phyloP scores from a whole-genome alignment of 2,113 vertebrate genomes.

The Xenopus laevis region DNA sequence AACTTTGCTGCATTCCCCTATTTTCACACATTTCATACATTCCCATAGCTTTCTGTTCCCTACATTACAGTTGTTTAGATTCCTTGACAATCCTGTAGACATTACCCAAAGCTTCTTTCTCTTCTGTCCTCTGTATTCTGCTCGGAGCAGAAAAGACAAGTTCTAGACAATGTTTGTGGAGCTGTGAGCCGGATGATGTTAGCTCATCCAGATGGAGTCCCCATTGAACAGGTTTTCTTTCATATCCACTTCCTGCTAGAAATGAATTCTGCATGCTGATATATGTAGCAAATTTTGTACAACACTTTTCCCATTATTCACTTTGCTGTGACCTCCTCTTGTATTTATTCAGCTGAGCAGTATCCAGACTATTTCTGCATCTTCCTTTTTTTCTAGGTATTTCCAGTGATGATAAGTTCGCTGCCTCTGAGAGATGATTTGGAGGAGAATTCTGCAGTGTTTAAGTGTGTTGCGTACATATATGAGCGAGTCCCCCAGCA shows the following conservation, averaged over 20 bases:
- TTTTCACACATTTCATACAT: too few relatives aligned
- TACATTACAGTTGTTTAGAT: too few relatives aligned
- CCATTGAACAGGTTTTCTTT: constrained; percentile 73
- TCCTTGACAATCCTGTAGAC: constrained; percentile 55
- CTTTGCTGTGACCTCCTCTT: too few relatives aligned
- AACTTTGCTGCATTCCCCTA: too few relatives aligned
- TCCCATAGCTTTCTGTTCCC: too few relatives aligned
- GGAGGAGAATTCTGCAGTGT: constrained; percentile 81
- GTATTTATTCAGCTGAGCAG: too few relatives aligned
- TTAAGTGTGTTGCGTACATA: constrained; percentile 72
- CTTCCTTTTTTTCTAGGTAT: constrained; percentile 61
- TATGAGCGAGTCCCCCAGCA: constrained; percentile 55
- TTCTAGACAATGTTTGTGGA: constrained; percentile 83
- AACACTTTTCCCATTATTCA: neutral
- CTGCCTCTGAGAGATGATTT: constrained; percentile 81
- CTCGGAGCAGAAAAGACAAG: constrained; percentile 68
- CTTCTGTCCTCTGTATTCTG: constrained; percentile 73
- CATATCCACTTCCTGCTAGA: neutral
- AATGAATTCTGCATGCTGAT: too few relatives aligned
- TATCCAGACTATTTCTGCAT: too few relatives aligned
- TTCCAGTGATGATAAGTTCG: constrained; percentile 68
- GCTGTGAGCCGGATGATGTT: constrained; percentile 80
- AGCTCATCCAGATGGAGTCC: constrained; percentile 63
- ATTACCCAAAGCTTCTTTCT: constrained; percentile 76
- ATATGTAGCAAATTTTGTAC: too few relatives aligned